Conservation (phyloP, 1,140 invertebrate species). For the Saxidomus purpurata region DNA sequence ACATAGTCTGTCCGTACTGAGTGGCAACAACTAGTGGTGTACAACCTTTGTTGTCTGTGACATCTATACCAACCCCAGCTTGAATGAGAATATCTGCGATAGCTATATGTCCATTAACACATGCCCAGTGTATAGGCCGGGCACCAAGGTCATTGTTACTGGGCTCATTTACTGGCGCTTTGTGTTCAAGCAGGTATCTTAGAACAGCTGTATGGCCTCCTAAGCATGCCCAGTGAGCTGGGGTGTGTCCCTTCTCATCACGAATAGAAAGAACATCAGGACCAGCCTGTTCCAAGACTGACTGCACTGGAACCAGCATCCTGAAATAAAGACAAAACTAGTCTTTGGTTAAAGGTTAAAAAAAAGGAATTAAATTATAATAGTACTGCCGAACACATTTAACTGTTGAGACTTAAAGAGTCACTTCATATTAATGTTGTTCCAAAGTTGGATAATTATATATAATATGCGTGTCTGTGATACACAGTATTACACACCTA, state of each 20-base stretch:
- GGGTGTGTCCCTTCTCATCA: constrained; percentile 96
- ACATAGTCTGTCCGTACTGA: constrained; percentile 96
- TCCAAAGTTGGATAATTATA: too few relatives aligned
- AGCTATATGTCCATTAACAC: constrained; percentile 92
- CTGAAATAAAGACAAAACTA: constrained; percentile 71
- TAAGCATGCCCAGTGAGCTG: constrained; percentile 96
- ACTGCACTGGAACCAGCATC: constrained; percentile 84
- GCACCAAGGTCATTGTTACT: constrained; percentile 95
- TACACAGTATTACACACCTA: too few relatives aligned
- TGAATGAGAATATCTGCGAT: constrained; percentile 93
- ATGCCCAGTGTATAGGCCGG: constrained; percentile 97
- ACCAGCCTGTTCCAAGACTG: constrained; percentile 79
- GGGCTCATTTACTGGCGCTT: constrained; percentile 93
- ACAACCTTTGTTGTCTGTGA: constrained; percentile 95
- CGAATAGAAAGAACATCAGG: constrained; percentile 85
- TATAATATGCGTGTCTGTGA: too few relatives aligned
- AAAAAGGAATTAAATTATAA: too few relatives aligned
- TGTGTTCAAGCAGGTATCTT: constrained; percentile 92
- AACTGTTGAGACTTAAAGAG: too few relatives aligned
- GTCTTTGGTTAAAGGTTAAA: too few relatives aligned
- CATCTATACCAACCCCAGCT: constrained; percentile 95
- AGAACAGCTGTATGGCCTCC: constrained; percentile 90
- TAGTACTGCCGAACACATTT: too few relatives aligned
- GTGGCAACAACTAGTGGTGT: constrained; percentile 96
- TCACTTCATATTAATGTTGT: too few relatives aligned